A percentile compares a stretch with the other conserved stretches of the same genome.
Conservation (phyloP, 2,797 vertebrate species). For the Halcyon badia region DNA sequence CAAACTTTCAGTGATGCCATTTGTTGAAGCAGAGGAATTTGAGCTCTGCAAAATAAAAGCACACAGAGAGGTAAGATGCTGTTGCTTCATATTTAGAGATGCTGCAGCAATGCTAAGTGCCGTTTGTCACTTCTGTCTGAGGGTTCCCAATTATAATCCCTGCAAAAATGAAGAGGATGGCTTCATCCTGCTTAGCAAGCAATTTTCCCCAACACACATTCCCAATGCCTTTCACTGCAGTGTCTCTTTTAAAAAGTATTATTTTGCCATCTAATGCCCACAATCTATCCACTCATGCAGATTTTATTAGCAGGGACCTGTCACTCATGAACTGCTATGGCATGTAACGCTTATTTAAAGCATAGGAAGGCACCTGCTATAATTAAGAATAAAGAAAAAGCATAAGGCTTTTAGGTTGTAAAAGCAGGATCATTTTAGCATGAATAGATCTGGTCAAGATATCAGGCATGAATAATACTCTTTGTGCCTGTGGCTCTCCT, state of each 20-base stretch:
- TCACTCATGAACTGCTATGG: not conserved
- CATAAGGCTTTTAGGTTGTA: not conserved
- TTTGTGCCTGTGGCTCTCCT: not conserved
- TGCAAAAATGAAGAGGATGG: not conserved
- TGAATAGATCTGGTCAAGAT: not conserved
- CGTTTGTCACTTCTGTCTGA: not conserved
- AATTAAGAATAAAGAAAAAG: not conserved
- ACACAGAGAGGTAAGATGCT: not conserved
- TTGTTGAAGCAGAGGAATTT: not conserved
- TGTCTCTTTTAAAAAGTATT: not conserved
- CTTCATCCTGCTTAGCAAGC: not conserved
- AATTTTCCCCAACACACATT: not conserved
- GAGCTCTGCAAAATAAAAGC: not conserved
- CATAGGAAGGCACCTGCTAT: not conserved
- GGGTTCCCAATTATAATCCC: not conserved
- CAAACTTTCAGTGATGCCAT: not conserved
- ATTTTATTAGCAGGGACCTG: not conserved
- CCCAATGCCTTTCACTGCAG: not conserved
- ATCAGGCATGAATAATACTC: rapidly evolving
- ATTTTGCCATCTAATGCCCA: not conserved
- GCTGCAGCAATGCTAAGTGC: not conserved
- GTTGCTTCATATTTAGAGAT: conserved; percentile 9
- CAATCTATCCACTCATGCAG: not conserved
- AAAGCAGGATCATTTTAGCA: not conserved
- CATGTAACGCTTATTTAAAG: not conserved